These are phyloP conservation scores for Toxotes chatareus DNA, from an alignment of 2,113 vertebrate species.

Conservation along the genomic window DNA sequence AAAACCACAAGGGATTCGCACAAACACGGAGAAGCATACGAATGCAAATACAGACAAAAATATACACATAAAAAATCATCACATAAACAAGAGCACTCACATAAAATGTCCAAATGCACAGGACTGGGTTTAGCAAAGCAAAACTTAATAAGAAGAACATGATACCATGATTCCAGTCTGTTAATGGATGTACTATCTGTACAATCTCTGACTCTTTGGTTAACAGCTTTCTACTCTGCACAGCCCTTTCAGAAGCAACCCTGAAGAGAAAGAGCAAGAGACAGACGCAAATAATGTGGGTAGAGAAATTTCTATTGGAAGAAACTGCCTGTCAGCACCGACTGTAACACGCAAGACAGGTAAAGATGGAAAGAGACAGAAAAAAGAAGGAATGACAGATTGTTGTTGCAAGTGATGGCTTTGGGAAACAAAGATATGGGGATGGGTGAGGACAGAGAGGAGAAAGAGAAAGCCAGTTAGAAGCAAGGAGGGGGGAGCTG, in stretches of 20 bases:
- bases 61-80: neutral
- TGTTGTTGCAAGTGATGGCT: conserved; percentile 28
- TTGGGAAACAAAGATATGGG: conserved; percentile 6
- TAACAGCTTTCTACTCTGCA: conserved; percentile 19
- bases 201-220: neutral
- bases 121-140: neutral
- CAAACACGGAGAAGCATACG: neutral
- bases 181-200: conserved; percentile 29
- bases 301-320: neutral
- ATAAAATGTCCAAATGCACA: conserved; percentile 5
- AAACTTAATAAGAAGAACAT: conserved; percentile 39
- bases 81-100: neutral
- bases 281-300: conserved; percentile 8
- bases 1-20: neutral
- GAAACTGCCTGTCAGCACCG: conserved; percentile 42
- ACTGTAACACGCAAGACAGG: conserved; percentile 21
- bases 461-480: conserved; percentile 33
- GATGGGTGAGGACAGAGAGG: conserved; percentile 21
- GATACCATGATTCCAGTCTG: conserved; percentile 16
- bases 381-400: conserved; percentile 9
- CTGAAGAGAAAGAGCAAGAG: neutral
- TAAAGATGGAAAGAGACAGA: neutral
- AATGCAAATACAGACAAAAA: conserved; percentile 11
- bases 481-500: conserved; percentile 12
- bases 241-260: conserved; percentile 7